These are phyloP conservation scores for Phalacrocorax pelagicus DNA, from an alignment of 2,113 vertebrate species.

Conservation along the genomic window DNA sequence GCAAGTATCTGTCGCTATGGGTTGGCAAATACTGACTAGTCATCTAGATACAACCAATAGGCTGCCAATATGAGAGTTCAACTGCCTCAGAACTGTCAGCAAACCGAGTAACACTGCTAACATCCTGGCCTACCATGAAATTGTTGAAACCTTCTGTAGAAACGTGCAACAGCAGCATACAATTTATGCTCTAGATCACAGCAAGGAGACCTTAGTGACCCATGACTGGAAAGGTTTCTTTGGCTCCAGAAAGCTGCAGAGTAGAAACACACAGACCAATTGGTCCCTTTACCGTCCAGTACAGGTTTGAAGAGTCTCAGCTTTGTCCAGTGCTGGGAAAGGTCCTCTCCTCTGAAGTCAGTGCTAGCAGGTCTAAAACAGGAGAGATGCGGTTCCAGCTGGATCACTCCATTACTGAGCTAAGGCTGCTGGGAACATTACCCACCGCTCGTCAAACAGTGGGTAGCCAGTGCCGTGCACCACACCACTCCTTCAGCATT, in stretches of 20 bases:
- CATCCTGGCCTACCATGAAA: neutral
- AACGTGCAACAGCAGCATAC: neutral
- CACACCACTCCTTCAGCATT: fast-evolving
- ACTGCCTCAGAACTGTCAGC: neutral
- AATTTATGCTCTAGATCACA: neutral
- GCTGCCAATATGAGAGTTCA: neutral
- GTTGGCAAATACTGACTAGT: neutral
- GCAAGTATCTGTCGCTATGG: neutral
- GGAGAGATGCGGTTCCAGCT: neutral
- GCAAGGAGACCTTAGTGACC: neutral
- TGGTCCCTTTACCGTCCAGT: neutral
- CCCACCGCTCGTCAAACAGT: neutral
- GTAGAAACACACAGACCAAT: neutral
- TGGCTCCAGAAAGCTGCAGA: neutral
- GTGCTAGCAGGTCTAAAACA: neutral
- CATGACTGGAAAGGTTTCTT: neutral
- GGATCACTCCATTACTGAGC: neutral
- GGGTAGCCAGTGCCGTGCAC: neutral
- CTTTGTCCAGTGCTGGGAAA: neutral
- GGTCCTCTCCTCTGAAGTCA: neutral
- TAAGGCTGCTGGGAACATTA: neutral
- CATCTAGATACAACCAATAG: neutral
- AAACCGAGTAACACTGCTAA: neutral
- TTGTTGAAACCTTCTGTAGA: neutral
- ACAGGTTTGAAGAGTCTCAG: neutral